Evolutionary conservation across 2,113 vertebrate species (phyloP), one percentile per base, ranked within the genome.

Genomic region (Catharus bicknelli): DNA sequence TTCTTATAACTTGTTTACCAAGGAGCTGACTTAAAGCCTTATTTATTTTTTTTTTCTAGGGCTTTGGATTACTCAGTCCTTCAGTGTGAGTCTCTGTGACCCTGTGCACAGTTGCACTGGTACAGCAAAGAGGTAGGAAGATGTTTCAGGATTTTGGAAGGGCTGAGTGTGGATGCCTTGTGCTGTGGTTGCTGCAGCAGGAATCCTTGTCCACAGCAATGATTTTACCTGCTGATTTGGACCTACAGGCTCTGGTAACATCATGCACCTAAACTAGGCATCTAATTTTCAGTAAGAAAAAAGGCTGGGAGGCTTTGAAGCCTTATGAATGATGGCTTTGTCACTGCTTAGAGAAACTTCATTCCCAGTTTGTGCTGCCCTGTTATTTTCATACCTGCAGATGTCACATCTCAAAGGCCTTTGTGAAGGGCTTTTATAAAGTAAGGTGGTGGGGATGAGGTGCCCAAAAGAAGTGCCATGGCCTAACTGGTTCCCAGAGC

Each of bases 281-380:
- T 5, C 20, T 47, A 26, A 69, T 50, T 34, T 16, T 43, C 29
- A 12, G 30, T 15, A 48, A 59, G 3, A 50, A 57, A 50, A 53
- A 40, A 10, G 9, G 7, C 32, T 53, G 62, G 51, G 34, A 78
- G 48, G 40, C 70, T 94, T 79, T 76, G 73, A 81, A 90, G 66
- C 48, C 54, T 40, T 40, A 26, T 75, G 70, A 90, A 93, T 75
- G 58, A 38, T 48, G 27, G 34, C 79, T 85, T 93, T 96, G 82
- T 79, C 61, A n/a, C 21, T n/a, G 34, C 53, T 43, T 4, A 17
- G 22, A 55, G 30, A 64, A 85, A 15, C 62, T 64, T 43, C 21
- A n/a, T 40, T 38, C 57, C 48, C 59, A 47, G 6, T 13, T 80
- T 48, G 53, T 2, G 4, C 74, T 19, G 43, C 64, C 38, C 55